phyloP scores from a whole-genome alignment of 2,888 invertebrate species.

The Stenchaetothrips biformis region DNA sequence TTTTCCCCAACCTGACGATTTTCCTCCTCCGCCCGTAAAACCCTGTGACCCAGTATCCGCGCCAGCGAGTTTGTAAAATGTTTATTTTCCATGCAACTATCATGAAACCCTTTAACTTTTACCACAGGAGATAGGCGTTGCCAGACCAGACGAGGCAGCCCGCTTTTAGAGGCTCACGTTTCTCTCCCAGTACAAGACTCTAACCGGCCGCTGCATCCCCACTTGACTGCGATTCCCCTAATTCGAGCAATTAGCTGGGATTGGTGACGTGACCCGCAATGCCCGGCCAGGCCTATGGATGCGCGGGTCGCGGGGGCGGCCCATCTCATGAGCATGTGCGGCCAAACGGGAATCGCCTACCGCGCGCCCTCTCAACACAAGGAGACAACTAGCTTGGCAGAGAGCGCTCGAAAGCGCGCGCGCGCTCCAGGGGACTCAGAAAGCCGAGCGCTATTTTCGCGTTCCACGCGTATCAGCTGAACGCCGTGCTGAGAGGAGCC shows the following conservation, averaged over 20 bases:
- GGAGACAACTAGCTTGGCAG: too few relatives aligned
- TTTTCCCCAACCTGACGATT: neutral
- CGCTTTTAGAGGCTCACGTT: too few relatives aligned
- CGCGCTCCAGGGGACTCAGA: neutral
- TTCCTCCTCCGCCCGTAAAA: neutral
- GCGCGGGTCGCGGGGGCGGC: neutral
- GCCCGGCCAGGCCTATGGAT: neutral
- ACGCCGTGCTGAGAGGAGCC: neutral
- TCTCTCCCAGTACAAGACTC: too few relatives aligned
- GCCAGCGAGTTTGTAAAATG: too few relatives aligned
- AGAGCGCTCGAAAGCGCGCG: neutral
- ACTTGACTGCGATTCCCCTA: neutral
- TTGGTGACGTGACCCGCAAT: conserved; percentile 2
- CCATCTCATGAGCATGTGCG: neutral
- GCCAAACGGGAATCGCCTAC: neutral
- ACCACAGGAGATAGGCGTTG: neutral
- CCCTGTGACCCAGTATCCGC: too few relatives aligned
- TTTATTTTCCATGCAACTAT: too few relatives aligned
- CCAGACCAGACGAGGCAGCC: too few relatives aligned
- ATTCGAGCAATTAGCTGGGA: neutral
- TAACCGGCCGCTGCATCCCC: neutral
- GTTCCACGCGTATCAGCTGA: neutral
- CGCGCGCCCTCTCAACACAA: neutral
- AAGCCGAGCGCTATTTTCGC: neutral
- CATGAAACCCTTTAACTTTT: neutral